Conservation (phyloP, 2,888 invertebrate genomes). For the Epistrophe grossulariae region DNA sequence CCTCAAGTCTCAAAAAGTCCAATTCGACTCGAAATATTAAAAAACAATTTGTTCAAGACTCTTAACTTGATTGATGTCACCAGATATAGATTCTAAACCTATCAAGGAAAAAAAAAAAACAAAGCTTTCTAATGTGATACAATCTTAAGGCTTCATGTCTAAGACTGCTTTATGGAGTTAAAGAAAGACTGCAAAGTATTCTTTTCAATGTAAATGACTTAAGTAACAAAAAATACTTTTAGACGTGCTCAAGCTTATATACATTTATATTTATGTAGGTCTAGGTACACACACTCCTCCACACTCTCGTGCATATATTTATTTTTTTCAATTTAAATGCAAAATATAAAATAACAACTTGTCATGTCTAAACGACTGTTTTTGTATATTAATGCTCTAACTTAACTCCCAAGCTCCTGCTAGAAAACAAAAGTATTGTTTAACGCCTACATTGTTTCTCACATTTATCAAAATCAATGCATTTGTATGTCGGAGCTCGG, state of each 20-base stretch:
- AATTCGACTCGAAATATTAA: background rate
- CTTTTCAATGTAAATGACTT: constrained; percentile 16
- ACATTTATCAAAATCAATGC: constrained; percentile 44
- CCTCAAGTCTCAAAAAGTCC: background rate
- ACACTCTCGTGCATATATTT: background rate
- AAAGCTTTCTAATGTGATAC: background rate
- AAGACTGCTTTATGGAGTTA: background rate
- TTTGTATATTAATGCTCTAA: constrained; percentile 28
- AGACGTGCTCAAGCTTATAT: background rate
- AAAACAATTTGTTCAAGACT: background rate
- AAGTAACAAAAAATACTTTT: constrained; percentile 7
- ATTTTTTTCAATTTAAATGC: constrained; percentile 30
- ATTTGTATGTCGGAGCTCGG: constrained; percentile 15
- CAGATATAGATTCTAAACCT: background rate
- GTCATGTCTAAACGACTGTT: constrained; percentile 37
- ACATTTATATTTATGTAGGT: background rate
- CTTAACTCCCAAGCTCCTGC: background rate
- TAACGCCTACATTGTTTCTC: constrained; percentile 29
- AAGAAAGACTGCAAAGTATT: background rate
- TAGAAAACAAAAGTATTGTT: constrained; percentile 21
- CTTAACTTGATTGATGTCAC: background rate
- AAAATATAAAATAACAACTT: constrained; percentile 36
- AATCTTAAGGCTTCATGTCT: background rate
- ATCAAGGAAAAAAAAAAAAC: background rate
- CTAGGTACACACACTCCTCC: background rate